These are phyloP conservation scores for Dusona sp. DNA, from an alignment of 2,888 invertebrate species.

Conservation along the genomic window DNA sequence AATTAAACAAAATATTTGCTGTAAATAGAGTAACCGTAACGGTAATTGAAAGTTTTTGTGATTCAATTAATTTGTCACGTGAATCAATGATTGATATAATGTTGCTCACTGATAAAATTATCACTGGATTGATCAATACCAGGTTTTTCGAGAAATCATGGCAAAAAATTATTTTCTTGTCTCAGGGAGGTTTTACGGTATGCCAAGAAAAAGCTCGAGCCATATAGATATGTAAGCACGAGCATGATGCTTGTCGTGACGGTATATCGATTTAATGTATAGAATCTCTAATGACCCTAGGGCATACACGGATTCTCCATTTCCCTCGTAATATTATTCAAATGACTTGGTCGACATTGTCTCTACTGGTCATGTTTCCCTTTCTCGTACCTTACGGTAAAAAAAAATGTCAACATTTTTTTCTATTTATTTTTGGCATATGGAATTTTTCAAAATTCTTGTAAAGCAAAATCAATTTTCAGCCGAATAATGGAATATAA, in stretches of 20 bases:
- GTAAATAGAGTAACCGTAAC: too few relatives aligned
- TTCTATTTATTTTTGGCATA: background rate
- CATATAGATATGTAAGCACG: conserved; percentile 23
- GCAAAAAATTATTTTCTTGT: background rate
- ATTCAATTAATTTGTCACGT: background rate
- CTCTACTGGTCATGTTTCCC: background rate
- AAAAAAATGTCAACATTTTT: background rate
- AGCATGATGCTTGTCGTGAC: background rate
- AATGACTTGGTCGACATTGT: conserved; percentile 55
- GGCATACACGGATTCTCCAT: conserved; percentile 72
- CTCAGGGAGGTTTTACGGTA: background rate
- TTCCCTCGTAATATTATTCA: conserved; percentile 69
- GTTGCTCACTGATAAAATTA: too few relatives aligned
- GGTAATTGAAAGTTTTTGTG: too few relatives aligned
- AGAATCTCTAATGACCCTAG: conserved; percentile 70
- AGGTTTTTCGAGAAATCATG: background rate
- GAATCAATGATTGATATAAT: background rate
- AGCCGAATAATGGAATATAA: background rate
- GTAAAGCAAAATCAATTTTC: background rate
- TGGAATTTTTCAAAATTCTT: background rate
- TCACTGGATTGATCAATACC: too few relatives aligned
- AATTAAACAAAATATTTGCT: too few relatives aligned
- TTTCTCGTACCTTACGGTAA: background rate
- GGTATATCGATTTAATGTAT: conserved; percentile 60
- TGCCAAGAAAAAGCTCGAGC: background rate